These are phyloP conservation scores for Grus americana DNA, from an alignment of 2,113 vertebrate species.

Conservation along the genomic window DNA sequence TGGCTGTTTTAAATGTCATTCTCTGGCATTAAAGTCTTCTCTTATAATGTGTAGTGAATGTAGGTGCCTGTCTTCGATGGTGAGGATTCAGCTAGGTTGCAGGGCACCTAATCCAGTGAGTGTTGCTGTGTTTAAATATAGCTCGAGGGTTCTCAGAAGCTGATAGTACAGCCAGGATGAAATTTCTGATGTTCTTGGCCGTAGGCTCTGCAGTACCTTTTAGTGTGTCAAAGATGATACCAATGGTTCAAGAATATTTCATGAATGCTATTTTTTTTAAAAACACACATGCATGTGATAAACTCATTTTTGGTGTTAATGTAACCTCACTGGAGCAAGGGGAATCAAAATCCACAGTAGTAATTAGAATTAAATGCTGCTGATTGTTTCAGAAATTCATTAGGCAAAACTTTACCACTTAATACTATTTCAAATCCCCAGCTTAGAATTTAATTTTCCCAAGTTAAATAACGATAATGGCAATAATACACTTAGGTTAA, in stretches of 20 bases:
- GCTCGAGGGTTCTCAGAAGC: background rate
- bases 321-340: background rate
- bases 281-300: background rate
- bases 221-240: background rate
- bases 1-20: constrained; percentile 9
- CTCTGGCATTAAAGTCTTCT: constrained; percentile 1
- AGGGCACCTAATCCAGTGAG: background rate
- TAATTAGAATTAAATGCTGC: background rate
- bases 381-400: background rate
- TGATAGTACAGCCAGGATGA: background rate
- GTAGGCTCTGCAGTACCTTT: background rate
- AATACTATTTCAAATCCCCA: background rate
- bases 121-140: background rate
- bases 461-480: background rate
- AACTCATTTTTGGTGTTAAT: background rate
- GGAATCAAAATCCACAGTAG: background rate
- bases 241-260: background rate
- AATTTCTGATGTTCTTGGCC: background rate
- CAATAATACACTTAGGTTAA: background rate
- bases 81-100: background rate
- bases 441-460: background rate
- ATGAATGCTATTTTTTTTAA: background rate
- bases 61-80: background rate
- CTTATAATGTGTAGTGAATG: background rate
- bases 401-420: background rate